Evolutionary conservation across 2,113 vertebrate genomes (phyloP).

Genomic region (Dromaius novaehollandiae): DNA sequence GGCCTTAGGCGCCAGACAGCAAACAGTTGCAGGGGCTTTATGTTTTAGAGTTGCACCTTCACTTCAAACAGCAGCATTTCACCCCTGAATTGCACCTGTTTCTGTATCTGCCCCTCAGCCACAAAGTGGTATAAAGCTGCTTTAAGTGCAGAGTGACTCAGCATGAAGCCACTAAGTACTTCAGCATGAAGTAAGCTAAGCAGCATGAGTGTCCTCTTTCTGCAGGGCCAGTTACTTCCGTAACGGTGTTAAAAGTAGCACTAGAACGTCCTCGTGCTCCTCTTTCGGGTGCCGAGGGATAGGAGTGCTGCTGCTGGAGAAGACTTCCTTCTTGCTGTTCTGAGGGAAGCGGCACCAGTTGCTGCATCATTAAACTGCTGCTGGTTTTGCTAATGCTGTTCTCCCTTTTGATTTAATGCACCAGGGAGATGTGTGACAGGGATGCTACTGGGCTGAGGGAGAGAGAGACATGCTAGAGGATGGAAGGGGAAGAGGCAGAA

Average conservation of each 20-base stretch:
- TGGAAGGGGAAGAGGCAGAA: neutral
- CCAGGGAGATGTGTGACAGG: neutral
- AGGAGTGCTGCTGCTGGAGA: neutral
- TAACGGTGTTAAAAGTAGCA: neutral
- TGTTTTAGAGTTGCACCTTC: neutral
- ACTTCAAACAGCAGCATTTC: neutral
- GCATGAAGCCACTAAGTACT: rapidly evolving
- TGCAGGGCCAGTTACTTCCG: neutral
- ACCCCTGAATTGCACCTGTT: neutral
- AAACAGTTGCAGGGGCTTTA: neutral
- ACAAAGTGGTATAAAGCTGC: neutral
- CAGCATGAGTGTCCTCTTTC: neutral
- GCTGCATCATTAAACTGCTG: constrained; percentile 6
- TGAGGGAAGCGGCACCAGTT: neutral
- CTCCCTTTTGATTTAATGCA: neutral
- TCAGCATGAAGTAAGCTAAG: neutral
- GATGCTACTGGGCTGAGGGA: neutral
- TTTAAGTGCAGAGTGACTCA: neutral
- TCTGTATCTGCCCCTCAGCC: neutral
- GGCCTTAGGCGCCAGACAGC: neutral
- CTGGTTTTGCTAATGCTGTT: neutral
- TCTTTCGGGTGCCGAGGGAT: neutral
- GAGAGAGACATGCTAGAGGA: neutral
- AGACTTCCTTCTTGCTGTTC: neutral
- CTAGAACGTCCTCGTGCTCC: neutral